Percentiles rank a stretch among this genome's conserved stretches.
These are phyloP conservation scores for Trissolcus basalis DNA, from an alignment of 1,140 invertebrate genomes.

Conservation along the genomic window DNA sequence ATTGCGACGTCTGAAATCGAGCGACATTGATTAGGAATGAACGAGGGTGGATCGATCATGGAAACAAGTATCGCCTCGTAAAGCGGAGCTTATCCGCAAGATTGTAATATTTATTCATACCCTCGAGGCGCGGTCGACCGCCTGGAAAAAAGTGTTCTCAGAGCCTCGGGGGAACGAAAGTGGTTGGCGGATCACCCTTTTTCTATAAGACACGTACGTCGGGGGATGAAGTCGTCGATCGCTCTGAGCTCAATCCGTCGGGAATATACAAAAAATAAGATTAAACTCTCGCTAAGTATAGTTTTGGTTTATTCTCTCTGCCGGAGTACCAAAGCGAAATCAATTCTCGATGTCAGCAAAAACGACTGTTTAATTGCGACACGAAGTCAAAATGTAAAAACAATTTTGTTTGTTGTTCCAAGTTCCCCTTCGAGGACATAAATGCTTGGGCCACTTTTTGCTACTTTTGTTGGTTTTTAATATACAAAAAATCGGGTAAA, in stretches of 20 bases:
- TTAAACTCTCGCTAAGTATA: slow-evolving; percentile 25
- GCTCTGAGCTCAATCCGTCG: slow-evolving; percentile 50
- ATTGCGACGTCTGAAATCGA: slow-evolving; percentile 14
- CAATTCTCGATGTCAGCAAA: no score
- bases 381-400: no score
- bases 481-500: no score
- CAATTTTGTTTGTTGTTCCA: no score
- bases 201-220: slow-evolving; percentile 65
- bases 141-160: slow-evolving; percentile 71
- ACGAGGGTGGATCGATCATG: slow-evolving; percentile 66
- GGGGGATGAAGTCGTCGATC: slow-evolving; percentile 56
- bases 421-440: no score
- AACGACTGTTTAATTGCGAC: no score
- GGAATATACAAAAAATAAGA: slow-evolving; percentile 55
- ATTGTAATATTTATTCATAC: slow-evolving; percentile 76
- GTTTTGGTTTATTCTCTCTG: no score
- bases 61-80: slow-evolving; percentile 74
- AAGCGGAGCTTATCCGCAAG: slow-evolving; percentile 73
- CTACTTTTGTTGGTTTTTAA: no score
- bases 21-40: slow-evolving; percentile 47
- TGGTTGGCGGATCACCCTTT: slow-evolving; percentile 71
- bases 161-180: slow-evolving; percentile 70
- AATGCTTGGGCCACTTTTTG: no score
- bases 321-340: no score
- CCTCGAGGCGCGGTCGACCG: slow-evolving; percentile 64